Base-by-base conservation (phyloP, 1,140 invertebrate species). In the Drosophila pseudoobscura region DNA sequence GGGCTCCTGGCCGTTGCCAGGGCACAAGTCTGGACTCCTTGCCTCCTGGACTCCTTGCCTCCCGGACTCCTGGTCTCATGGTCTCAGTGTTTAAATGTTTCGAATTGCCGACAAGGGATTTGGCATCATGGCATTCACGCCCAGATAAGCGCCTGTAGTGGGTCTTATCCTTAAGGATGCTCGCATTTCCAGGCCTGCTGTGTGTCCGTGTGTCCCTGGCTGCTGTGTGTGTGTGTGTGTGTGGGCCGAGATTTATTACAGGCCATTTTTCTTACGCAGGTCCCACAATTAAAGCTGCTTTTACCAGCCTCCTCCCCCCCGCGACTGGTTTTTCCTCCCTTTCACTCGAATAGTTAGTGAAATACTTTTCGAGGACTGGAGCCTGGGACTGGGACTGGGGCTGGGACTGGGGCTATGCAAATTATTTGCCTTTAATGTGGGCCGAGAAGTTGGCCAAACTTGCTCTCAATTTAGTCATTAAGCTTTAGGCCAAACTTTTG, bases 41-140 rank as follows among this genome's bases (percentile, higher is more conserved):
- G 5, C 22, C 60, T 55, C 50, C 15, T 15, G 47, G 11, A 11
- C 3, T 4, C 15, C 22, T 24, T 5, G 35, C 4, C 8, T 15
- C 15, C 82, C 64, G n/a, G 9, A 17, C 17, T 17, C 17, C 17
- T 17, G 11, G 70, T 26, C 46, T 61, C 56, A 75, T 17, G 11
- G 70, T 26, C 46, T 61, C 56, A 75, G 71, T 83, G 78, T 88
- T 87, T 87, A 88, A 87, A 87, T 88, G 83, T 87, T 87, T 87
- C 83, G 78, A 88, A 87, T 87, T 76, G 83, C 80, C 83, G 68
- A 83, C 83, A 88, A 83, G 83, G 83, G 83, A 87, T 88, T 87
- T 87, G 84, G 61, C 71, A 58, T 72, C 63, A 58, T 68, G 83
- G 83, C 72, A 83, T 87, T 87, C 85, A 71, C 71, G 84, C 75